These are phyloP conservation scores for Oryzias melastigma DNA, from an alignment of 2,113 vertebrate genomes.

Conservation along the genomic window DNA sequence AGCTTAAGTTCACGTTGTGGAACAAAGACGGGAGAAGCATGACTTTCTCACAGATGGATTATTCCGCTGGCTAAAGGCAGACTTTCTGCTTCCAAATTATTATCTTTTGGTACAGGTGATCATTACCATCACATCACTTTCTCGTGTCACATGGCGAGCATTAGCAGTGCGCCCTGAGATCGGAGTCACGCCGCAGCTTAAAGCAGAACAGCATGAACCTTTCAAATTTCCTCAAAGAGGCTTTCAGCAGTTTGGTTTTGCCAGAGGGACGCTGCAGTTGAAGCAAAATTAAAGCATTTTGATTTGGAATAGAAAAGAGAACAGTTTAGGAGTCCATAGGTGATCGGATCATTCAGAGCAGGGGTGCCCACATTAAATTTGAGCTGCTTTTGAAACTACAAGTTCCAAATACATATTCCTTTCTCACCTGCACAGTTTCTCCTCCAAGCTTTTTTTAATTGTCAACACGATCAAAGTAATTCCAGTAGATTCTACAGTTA, in stretches of 20 bases:
- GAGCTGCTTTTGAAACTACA: too few species aligned
- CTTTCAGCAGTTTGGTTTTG: conserved; percentile 29
- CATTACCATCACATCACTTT: conserved; percentile 27
- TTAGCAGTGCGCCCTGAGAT: conserved; percentile 34
- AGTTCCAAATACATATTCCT: too few species aligned
- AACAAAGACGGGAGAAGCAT: conserved; percentile 51
- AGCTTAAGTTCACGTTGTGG: conserved; percentile 33
- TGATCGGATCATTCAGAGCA: too few species aligned
- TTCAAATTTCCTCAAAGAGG: neutral
- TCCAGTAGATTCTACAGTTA: too few species aligned
- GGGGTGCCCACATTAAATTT: too few species aligned
- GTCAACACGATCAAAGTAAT: too few species aligned
- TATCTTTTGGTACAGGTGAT: conserved; percentile 23
- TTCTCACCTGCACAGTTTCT: too few species aligned
- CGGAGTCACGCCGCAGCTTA: conserved; percentile 13
- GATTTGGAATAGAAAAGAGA: neutral
- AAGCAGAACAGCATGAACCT: neutral
- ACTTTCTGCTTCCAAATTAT: conserved; percentile 16
- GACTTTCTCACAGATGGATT: conserved; percentile 59
- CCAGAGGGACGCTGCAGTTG: conserved; percentile 20
- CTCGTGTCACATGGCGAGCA: conserved; percentile 53
- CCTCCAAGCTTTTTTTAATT: too few species aligned
- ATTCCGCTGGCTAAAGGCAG: conserved; percentile 32
- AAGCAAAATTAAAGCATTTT: conserved; percentile 42
- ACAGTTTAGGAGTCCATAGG: too few species aligned